These are phyloP conservation scores for Myotis vivesi DNA, from an alignment of 2,797 vertebrate genomes.

Conservation along the genomic window DNA sequence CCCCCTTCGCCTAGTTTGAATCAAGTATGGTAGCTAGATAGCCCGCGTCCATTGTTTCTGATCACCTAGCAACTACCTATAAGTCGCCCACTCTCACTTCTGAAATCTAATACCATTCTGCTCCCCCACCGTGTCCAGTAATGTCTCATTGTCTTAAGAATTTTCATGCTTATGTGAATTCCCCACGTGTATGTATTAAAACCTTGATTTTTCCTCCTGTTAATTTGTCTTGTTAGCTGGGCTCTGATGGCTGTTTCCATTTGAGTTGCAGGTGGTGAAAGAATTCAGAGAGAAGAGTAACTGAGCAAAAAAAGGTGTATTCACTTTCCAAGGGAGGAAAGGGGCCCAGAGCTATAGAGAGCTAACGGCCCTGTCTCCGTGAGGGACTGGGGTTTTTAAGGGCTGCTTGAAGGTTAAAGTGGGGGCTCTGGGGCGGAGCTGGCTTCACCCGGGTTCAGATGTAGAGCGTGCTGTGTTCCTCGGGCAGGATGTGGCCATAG, in stretches of 20 bases:
- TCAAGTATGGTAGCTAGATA: neutral
- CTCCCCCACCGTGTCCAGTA: neutral
- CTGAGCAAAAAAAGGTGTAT: too few relatives aligned
- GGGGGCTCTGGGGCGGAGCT: too few relatives aligned
- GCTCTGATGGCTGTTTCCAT: too few relatives aligned
- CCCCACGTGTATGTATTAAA: neutral
- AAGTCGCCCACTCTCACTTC: neutral
- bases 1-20: neutral
- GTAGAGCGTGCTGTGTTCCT: too few relatives aligned
- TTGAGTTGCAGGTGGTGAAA: too few relatives aligned
- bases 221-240: neutral
- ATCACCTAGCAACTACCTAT: neutral
- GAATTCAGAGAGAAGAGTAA: too few relatives aligned
- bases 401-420: too few relatives aligned
- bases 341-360: too few relatives aligned
- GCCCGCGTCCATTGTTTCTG: neutral
- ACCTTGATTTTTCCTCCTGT: neutral
- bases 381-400: too few relatives aligned
- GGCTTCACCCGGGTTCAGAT: too few relatives aligned
- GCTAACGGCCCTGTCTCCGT: accelerated
- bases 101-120: neutral
- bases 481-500: too few relatives aligned
- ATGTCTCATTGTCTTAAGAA: neutral
- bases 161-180: neutral
- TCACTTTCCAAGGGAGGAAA: too few relatives aligned